Evolutionary conservation across 2,113 vertebrate species (phyloP).

Genomic region (Melozone crissalis): DNA sequence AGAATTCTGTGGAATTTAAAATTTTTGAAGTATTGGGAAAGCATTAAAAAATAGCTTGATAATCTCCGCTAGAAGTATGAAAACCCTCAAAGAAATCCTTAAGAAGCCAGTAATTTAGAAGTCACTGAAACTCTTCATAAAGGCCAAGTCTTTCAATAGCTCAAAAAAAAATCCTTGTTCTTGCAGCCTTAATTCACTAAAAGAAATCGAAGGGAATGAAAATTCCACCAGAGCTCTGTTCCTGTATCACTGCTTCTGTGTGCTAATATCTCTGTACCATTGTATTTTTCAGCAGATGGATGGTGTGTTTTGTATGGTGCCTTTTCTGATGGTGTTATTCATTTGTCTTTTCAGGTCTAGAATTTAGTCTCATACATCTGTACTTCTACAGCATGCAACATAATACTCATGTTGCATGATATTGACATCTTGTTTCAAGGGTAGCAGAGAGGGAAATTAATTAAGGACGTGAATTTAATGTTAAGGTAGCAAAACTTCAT

Average conservation of each 20-base stretch:
- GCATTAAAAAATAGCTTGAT: neutral
- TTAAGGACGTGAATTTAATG: neutral
- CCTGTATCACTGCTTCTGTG: neutral
- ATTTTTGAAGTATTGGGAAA: neutral
- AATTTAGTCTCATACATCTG: neutral
- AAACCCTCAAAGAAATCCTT: neutral
- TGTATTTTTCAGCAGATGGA: neutral
- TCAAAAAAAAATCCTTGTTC: neutral
- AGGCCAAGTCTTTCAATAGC: neutral
- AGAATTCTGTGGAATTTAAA: neutral
- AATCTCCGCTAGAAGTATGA: neutral
- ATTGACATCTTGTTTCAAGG: neutral
- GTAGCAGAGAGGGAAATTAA: neutral
- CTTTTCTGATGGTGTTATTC: neutral
- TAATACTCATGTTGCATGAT: neutral
- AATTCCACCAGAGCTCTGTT: neutral
- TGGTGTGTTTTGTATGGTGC: neutral
- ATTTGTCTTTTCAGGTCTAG: neutral
- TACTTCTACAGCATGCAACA: neutral
- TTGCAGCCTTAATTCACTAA: neutral
- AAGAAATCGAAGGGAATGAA: neutral
- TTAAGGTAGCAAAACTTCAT: neutral
- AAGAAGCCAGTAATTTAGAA: neutral
- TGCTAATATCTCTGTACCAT: neutral
- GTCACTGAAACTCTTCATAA: neutral